A percentile compares a stretch with the other conserved stretches of the same genome.
These are phyloP conservation scores for Tetramorium simillimum DNA, from an alignment of 1,140 invertebrate genomes.

Conservation along the genomic window DNA sequence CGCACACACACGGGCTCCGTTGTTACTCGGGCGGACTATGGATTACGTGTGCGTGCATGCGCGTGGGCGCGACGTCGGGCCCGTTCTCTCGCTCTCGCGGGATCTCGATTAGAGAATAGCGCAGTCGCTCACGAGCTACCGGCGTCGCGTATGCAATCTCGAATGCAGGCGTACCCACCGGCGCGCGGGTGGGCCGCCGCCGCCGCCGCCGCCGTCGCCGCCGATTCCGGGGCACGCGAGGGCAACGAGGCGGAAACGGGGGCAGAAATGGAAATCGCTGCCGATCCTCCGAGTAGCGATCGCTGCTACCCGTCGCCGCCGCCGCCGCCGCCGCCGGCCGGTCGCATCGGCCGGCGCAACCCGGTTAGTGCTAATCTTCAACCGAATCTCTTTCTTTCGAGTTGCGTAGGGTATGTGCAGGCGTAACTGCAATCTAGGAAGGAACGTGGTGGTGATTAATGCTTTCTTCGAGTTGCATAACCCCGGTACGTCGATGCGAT, in stretches of 20 bases:
- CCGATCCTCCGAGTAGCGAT: conserved; percentile 5
- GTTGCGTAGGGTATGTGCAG: neutral
- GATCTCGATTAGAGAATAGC: conserved; percentile 15
- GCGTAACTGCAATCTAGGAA: conserved; percentile 20
- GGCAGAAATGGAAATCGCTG: conserved; percentile 40
- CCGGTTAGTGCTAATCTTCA: neutral
- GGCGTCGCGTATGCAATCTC: conserved; percentile 16
- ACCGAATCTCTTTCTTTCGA: conserved; percentile 15
- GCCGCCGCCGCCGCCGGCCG: neutral
- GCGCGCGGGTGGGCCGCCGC: neutral
- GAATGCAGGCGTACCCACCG: neutral
- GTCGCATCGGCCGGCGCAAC: neutral
- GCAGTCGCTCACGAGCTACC: conserved; percentile 27
- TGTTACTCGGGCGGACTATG: neutral
- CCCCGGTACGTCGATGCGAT: conserved; percentile 9
- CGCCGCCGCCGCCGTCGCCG: neutral
- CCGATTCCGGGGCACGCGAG: neutral
- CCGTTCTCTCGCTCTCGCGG: conserved; percentile 2
- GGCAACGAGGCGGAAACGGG: conserved; percentile 24
- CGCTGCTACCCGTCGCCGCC: neutral
- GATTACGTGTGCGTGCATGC: conserved; percentile 26
- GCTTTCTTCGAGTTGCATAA: neutral
- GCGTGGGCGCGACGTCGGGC: conserved; percentile 15
- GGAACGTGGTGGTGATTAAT: neutral
- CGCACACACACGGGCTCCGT: no score